Evolutionary conservation across 2,888 invertebrate genomes (phyloP), one percentile per base, ranked within the genome.

Genomic region (Physocephala rufipes): DNA sequence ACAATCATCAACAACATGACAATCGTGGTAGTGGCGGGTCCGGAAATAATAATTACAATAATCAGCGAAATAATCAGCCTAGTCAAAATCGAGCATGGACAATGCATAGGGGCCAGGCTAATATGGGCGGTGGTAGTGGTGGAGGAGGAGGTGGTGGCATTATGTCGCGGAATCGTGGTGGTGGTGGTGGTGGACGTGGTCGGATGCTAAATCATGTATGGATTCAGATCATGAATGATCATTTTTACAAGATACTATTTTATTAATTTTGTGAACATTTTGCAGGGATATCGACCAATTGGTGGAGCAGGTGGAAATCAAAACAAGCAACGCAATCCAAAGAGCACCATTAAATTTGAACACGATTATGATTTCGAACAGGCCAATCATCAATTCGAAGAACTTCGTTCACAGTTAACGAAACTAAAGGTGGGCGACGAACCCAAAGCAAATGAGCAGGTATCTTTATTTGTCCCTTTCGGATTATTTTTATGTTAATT

Each of bases 351-450:
- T 76, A 96, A 96, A 86, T 98, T 97, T 86, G 97, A 97, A 77
- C 94, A 93, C 79, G 99, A 99, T 84, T 99, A 96, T 84, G 99
- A 99, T 87, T 99, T 99, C 85, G 99, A 99, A 87, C 95, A 96
- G 86, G 97, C 98, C 72, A 99, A 99, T 86, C 96, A 95, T 53
- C 93, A 98, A 87, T 99, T 99, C 86, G 95, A 97, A 82, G 96
- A 97, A 86, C 88, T 98, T 72, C 91, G 92, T 79, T 92, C 89
- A 80, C 93, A 97, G 84, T 88, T 98, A 74, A 91, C 93, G 71
- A 96, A 96, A 88, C 88, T 92, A 63, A 95, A 95, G 87, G 91
- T 94, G 78, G 88, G 90, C 73, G 90, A 90, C 61, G 85, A 85
- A 79, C 79, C 79, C 78, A 81, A 80, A 79, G 87, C 87, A 73